phyloP scores from a whole-genome alignment of 1,140 invertebrate genomes.

The Euura saliciscinereae region DNA sequence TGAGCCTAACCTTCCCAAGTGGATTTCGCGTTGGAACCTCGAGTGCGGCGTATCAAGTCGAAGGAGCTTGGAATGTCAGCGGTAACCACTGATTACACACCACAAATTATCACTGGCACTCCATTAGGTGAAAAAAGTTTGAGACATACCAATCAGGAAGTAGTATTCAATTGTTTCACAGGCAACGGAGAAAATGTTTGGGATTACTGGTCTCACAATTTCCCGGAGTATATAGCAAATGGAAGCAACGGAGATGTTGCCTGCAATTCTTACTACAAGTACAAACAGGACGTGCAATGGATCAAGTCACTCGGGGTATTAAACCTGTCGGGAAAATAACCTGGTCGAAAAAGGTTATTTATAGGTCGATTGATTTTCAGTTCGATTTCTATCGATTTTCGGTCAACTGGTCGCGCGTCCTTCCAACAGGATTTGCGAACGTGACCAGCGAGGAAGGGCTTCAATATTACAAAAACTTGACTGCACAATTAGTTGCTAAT shows the following conservation, averaged over 20 bases:
- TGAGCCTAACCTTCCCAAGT: not conserved
- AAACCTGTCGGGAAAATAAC: not conserved
- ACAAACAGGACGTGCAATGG: constrained; percentile 61
- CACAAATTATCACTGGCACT: no score
- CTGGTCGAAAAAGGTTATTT: not conserved
- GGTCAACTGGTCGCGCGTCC: constrained; percentile 63
- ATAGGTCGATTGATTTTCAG: constrained; percentile 25
- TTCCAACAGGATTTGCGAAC: constrained; percentile 59
- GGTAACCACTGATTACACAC: no score
- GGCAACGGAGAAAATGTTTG: constrained; percentile 62
- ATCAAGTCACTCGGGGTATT: constrained; percentile 57
- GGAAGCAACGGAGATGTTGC: constrained; percentile 62
- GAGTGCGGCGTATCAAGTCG: constrained; percentile 69
- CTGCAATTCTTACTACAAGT: constrained; percentile 66
- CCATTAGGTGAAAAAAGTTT: not conserved
- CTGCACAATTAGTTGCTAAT: constrained; percentile 54
- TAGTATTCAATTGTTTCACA: constrained; percentile 20
- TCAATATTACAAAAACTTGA: constrained; percentile 67
- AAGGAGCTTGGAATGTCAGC: constrained; percentile 59
- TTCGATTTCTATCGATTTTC: constrained; percentile 63
- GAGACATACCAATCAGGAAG: not conserved
- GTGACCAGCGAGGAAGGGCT: constrained; percentile 57
- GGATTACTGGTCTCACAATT: constrained; percentile 65
- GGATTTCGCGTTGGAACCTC: constrained; percentile 55
- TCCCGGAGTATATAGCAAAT: constrained; percentile 61